Evolutionary conservation across 2,888 invertebrate genomes (phyloP).

Genomic region (Heliconius hortense): DNA sequence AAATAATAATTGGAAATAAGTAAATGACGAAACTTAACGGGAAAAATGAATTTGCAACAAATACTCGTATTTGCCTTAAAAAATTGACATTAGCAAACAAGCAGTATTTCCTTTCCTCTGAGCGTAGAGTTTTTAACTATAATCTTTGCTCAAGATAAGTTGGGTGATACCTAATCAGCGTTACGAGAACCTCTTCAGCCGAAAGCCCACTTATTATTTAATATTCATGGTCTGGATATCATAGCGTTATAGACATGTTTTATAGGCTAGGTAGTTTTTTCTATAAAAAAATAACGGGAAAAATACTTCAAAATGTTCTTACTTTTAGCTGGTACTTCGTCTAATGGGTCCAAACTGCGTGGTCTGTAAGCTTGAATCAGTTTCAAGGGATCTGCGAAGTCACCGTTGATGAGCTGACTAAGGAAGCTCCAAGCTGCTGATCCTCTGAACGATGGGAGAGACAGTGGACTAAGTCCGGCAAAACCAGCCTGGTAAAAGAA

Average conservation of each 20-base stretch:
- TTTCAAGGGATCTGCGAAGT: conserved; percentile 79
- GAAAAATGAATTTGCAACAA: not conserved
- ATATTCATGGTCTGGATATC: no score
- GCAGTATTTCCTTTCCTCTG: no score
- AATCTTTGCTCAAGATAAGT: no score
- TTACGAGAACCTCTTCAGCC: no score
- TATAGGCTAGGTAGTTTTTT: no score
- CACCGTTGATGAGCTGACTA: conserved; percentile 82
- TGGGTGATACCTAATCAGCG: no score
- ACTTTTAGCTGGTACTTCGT: conserved; percentile 85
- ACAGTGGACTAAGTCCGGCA: conserved; percentile 49
- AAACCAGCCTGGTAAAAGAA: conserved; percentile 33
- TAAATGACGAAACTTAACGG: not conserved
- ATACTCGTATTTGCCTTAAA: not conserved
- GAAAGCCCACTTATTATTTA: no score
- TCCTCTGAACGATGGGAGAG: conserved; percentile 80
- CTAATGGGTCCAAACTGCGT: conserved; percentile 74
- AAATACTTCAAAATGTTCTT: conserved; percentile 51
- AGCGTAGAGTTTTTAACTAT: no score
- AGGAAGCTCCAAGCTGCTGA: conserved; percentile 83
- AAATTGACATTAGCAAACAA: no score
- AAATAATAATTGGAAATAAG: no score
- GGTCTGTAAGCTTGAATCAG: conserved; percentile 82
- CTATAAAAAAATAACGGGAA: no score
- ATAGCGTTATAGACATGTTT: no score